Evolutionary conservation across 2,797 vertebrate genomes (phyloP), one percentile per base, ranked within the genome.

Genomic region (Parauchenoglanis ngamensis): DNA sequence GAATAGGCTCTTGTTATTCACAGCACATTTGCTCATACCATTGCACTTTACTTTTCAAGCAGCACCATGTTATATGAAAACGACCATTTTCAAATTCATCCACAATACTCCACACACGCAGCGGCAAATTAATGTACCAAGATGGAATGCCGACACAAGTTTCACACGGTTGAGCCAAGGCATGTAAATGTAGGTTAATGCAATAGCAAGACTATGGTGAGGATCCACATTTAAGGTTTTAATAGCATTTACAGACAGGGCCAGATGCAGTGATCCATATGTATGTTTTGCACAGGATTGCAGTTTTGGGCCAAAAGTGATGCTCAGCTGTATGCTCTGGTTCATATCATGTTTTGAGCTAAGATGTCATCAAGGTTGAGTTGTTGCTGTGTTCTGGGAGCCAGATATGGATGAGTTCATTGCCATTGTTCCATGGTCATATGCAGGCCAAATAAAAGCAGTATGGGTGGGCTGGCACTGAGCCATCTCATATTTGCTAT

Each of bases 381-480:
- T 65, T 49, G 61, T 49, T 67, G 61, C 40, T 67, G 46, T 46
- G 61, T 70, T 68, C 65, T 28, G 44, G 23, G 52, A 85, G 70
- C 52, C 54, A 65, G 61, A 65, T 67, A 52, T 52, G 61, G 80
- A 52, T 67, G 44, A 67, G 80, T 83, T 83, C 17, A 67, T 67
- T 83, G 52, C 79, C 56, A 83, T 35, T 75, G 23, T 87, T 65
- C 63, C 40, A 63, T 57, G 54, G 25, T 23, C 7, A 81, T 46
- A 81, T 46, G 79, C 15, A 15, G 79, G 80, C 80, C 17, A 21
- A 67, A 83, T 11, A 17, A 52, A 52, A 83, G 80, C 67, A 59
- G 44, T 82, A 49, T 25, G 23, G 59, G 59, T 82, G 15, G 44
- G 25, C 44, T 83, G 80, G 80, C 61, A 52, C 25, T 0, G 2